Evolutionary conservation across 2,113 vertebrate species (phyloP), one percentile per base, ranked within the genome.

Genomic region (Platichthys stellatus): DNA sequence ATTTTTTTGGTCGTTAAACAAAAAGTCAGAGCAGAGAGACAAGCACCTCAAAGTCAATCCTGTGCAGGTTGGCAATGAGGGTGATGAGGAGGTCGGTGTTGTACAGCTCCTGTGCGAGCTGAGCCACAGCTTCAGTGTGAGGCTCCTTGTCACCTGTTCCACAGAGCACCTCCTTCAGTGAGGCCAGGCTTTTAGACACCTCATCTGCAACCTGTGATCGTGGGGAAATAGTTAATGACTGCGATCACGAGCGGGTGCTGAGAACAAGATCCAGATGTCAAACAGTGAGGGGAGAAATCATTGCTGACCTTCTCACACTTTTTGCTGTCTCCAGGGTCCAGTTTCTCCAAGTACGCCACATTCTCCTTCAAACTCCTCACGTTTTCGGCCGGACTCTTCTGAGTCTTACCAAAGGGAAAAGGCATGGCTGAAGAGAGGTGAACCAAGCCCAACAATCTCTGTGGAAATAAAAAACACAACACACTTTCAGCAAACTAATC

Each of bases 141-240:
- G 95, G 94, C 74, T 95, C 95, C 88, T 95, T 95, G 77, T 95
- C 95, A 60, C 93, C 93, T 17, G 95, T 94, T 63, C 94, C 94
- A 86, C 84, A 92, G 11, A 95, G 92, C 10, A 95, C 91, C 84
- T 95, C 95, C 86, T 95, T 95, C 78, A 95, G 80, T 0, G 90
- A 93, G 3, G 93, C 87, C 62, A 95, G 88, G 45, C 93, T 93
- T 88, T 95, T 95, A 24, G 95, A 95, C 47, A 90, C 91, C 76
- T 95, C 95, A 84, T 95, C 95, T 71, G 93, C 88, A 73, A 94
- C 90, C 95, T 95, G 74, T 71, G 24, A 69, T 26, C 21, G 64
- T 0, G 71, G 49, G 67, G 18, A 68, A 64, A 81, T 38, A 10
- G 35, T 38, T 38, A 9, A 20, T 31, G n/a, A 40, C 3, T n/a